Evolutionary conservation across 2,888 invertebrate genomes (phyloP).

Genomic region (Schrankia costaestrigalis): DNA sequence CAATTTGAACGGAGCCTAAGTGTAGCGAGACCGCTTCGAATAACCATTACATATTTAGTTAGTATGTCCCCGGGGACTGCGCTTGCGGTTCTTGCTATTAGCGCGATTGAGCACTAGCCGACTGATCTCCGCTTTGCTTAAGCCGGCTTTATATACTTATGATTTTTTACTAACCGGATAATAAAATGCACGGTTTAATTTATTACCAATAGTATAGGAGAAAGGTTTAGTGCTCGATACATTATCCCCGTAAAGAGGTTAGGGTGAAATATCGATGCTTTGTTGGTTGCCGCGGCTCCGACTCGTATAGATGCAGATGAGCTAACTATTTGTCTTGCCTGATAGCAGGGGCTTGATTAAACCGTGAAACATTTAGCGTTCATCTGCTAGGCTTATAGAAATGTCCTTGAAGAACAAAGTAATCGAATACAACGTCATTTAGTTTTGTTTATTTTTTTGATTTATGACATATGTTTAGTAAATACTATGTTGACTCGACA

Average conservation of each 20-base stretch:
- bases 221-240: constrained; percentile 23
- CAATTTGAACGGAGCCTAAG: constrained; percentile 53
- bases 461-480: no score
- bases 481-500: no score
- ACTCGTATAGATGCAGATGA: constrained; percentile 80
- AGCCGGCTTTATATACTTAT: constrained; percentile 33
- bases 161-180: constrained; percentile 19
- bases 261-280: constrained; percentile 66
- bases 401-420: no score
- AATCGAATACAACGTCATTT: no score
- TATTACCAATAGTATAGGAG: constrained; percentile 13
- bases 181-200: constrained; percentile 13
- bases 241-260: constrained; percentile 41
- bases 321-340: constrained; percentile 78
- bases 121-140: constrained; percentile 33
- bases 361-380: constrained; percentile 76
- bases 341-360: constrained; percentile 78
- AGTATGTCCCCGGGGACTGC: constrained; percentile 64
- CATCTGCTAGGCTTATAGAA: constrained; percentile 52
- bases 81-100: constrained; percentile 75
- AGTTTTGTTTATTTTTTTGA: no score
- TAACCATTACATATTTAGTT: constrained; percentile 74
- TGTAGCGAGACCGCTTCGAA: constrained; percentile 55
- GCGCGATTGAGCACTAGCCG: constrained; percentile 65
- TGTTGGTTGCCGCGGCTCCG: constrained; percentile 62